Percentiles rank a stretch among this genome's conserved stretches.
phyloP scores from a whole-genome alignment of 2,113 vertebrate species.

The Neodontobutis hainanensis region DNA sequence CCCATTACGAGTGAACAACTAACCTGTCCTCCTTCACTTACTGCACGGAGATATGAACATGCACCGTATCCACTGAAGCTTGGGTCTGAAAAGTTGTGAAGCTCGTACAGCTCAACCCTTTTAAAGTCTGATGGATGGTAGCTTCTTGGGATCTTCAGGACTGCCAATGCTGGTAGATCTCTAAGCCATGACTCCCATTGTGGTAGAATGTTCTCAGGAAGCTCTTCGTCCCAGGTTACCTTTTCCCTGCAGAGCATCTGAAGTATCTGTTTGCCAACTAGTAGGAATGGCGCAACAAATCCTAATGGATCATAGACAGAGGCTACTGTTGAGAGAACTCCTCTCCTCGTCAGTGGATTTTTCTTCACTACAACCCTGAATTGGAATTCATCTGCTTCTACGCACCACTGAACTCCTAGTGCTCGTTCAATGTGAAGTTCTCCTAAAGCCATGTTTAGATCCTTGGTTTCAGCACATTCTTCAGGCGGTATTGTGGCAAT shows the following conservation, averaged over 20 bases:
- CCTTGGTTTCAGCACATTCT: too few relatives aligned
- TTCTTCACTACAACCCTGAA: too few relatives aligned
- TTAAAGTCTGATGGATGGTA: not conserved
- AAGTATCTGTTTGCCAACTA: not conserved
- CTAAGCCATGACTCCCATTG: conserved; percentile 15
- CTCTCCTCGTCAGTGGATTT: not conserved
- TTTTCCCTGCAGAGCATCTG: not conserved
- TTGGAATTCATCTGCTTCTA: conserved; percentile 6
- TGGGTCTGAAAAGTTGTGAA: conserved; percentile 20
- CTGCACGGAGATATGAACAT: conserved; percentile 6
- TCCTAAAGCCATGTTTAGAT: not conserved
- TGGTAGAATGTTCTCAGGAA: not conserved
- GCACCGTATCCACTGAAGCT: conserved; percentile 9
- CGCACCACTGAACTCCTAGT: conserved; percentile 7
- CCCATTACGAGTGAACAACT: conserved; percentile 4
- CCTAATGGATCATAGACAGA: conserved; percentile 1
- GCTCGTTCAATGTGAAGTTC: not conserved
- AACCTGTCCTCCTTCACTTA: not conserved
- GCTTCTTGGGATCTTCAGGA: conserved; percentile 5
- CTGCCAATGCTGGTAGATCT: not conserved
- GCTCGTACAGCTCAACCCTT: not conserved
- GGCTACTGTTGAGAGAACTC: not conserved
- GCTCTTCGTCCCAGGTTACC: not conserved
- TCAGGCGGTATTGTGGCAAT: too few relatives aligned
- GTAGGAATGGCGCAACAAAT: not conserved